Evolutionary conservation across 2,797 vertebrate genomes (phyloP), one percentile per base, ranked within the genome.

Genomic region (Pangasius mekongensis): DNA sequence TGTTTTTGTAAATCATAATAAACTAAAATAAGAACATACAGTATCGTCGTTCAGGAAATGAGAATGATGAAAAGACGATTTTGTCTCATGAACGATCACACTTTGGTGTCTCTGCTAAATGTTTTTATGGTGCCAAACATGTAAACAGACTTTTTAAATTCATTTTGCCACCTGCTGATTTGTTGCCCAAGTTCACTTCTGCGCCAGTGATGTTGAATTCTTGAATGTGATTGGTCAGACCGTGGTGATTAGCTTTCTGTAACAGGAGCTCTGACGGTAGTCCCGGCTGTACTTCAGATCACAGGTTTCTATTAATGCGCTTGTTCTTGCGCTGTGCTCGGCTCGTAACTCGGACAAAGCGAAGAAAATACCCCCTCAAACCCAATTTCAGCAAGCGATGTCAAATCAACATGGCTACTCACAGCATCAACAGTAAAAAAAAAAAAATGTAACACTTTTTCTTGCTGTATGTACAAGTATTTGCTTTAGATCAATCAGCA

Each of bases 1-100:
- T 90, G 71, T 88, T 91, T 90, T 90, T 90, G 86, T 91, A 89
- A 92, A 90, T 90, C 85, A 89, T 87, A 92, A 92, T 93, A 91
- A 93, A 92, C 81, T 87, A 76, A 87, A 90, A 90, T 43, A 82
- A 76, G 78, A 87, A 87, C 74, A 64, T 58, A 87, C 43, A 14
- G 27, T 86, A 71, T 62, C 64, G 76, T 49, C 67, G 87, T 18
- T 58, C 4, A 39, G 22, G 54, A 60, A 36, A 36, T n/a, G 10
- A 24, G 30, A 58, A 58, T 22, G 18, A 10, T 71, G 33, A 71
- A 33, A 39, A 71, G 11, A 16, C 16, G 36, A 14, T 71, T 33
- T 39, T 71, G 39, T 27, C 71, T 74, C 16, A 27, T 27, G 11
- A 49, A 47, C 11, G n/a, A 74, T 74, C 10, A 43, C 73, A n/a